Evolutionary conservation across 2,888 invertebrate species (phyloP), one percentile per base, ranked within the genome.

Genomic region (Stictocephala bisonia): DNA sequence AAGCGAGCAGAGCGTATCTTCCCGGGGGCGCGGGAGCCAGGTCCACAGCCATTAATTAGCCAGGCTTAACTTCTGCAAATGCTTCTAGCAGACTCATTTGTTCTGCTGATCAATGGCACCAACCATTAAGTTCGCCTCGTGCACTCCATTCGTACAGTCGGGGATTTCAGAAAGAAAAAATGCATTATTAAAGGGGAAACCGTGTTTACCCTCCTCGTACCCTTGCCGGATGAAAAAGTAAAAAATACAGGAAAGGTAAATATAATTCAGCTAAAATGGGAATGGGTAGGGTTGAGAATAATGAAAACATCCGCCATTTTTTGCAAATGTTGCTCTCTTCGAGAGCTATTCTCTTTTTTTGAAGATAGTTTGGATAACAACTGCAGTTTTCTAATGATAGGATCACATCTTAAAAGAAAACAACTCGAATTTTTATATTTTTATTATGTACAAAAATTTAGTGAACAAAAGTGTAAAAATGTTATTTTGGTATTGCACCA

Each of bases 41-140:
- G n/a, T n/a, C n/a, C n/a, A n/a, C n/a, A n/a, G 64, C 64, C 64
- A 64, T 64, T 64, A 64, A 64, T 64, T 64, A 64, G 64, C 24
- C n/a, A 18, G 64, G 64, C 64, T 64, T 64, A 64, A 64, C 64
- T 64, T 64, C 64, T 64, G 64, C 64, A 64, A 64, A 64, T 64
- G 64, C 64, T 64, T 64, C 64, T 64, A 64, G 64, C 64, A 64
- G 64, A 64, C 64, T 64, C 64, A 64, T 64, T 64, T 64, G 64
- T 64, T 64, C 44, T 22, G 64, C 64, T 64, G 64, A 64, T 64
- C 64, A 64, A 64, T 64, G 60, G 64, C 64, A 44, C 3, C 9
- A n/a, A 44, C 64, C 64, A 64, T 64, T 64, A 64, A 64, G 41
- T 64, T 64, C 44, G 7, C 44, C 44, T 44, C 44, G 7, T 15